A percentile compares a stretch with the other conserved stretches of the same genome.
These are phyloP conservation scores for Cyprinodon variegatus DNA, from an alignment of 2,113 vertebrate genomes.

Conservation along the genomic window DNA sequence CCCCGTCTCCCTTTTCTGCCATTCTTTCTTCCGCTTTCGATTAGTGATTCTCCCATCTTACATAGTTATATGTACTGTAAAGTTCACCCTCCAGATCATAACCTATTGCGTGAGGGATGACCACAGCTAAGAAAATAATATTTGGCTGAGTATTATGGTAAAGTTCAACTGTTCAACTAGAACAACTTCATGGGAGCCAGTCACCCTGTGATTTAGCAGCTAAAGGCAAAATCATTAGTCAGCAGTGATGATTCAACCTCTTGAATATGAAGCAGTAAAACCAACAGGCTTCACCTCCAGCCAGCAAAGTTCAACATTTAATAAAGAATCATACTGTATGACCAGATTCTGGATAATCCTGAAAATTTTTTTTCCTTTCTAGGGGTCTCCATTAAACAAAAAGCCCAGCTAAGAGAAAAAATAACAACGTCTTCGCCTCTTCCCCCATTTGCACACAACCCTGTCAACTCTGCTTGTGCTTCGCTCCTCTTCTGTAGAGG, in stretches of 20 bases:
- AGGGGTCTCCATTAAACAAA: conserved; percentile 29
- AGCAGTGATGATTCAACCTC: not conserved
- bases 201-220: not conserved
- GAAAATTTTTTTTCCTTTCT: conserved; percentile 37
- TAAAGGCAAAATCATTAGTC: not conserved
- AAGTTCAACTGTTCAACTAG: not conserved
- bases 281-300: not conserved
- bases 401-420: conserved; percentile 42
- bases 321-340: conserved; percentile 14
- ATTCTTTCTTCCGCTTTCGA: too few relatives aligned
- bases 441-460: conserved; percentile 10
- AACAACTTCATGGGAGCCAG: not conserved
- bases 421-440: conserved; percentile 53
- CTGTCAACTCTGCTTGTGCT: conserved; percentile 27
- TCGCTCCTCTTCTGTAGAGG: conserved; percentile 19
- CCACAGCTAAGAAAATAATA: not conserved
- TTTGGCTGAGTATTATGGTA: not conserved
- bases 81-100: too few relatives aligned
- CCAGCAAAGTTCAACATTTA: not conserved
- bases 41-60: too few relatives aligned
- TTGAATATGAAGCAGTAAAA: not conserved
- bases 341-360: conserved; percentile 33
- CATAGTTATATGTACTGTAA: too few relatives aligned
- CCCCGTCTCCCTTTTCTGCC: not conserved
- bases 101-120: too few relatives aligned